Evolutionary conservation across 92 coral and sea anemone genomes (phyloP), one percentile per base, ranked within the genome.

Genomic region (Palythoa heliodiscus): DNA sequence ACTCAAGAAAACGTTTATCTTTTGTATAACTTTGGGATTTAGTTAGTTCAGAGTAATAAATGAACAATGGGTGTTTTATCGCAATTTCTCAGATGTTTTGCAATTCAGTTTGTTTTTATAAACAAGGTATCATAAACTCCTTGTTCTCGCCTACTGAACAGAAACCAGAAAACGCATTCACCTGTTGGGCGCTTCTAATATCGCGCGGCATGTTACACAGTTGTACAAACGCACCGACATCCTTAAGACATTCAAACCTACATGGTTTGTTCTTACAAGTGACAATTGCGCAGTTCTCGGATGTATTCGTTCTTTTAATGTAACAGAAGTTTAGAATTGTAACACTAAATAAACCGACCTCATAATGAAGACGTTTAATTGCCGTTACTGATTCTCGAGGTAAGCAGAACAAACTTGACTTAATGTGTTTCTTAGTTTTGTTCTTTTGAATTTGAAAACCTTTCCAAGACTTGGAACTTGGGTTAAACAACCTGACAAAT

Each of bases 191-290:
- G 29, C 79, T 20, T 20, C 50, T 52, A 9, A 13, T 0, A 52
- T 52, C 35, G 14, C 68, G 61, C 81, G 24, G 67, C 20, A 54
- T 25, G 68, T 19, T 73, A 58, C 78, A 73, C 61, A 76, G 58
- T 24, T 53, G 63, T 8, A 76, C 68, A 76, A 76, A 55, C 53
- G 19, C 25, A 52, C 66, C 43, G 47, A 25, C 39, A 69, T 2
- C 15, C 73, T 58, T 43, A 38, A 29, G 29, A 54, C 22, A 54
- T 35, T n/a, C 15, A 23, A 29, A 2, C 35, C 0, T 13, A 8
- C 17, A 5, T 9, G 29, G 17, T 10, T 11, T 11, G 14, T 4
- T 24, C 24, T 29, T 25, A 4, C 19, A 7, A 24, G 22, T 29
- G 11, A 3, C 29, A 37, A 70, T 70, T 29, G 0, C 11, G 9